A percentile compares a stretch with the other conserved stretches of the same genome.
Evolutionary conservation across 2,113 vertebrate genomes (phyloP).

Genomic region (Trogon melanurus): DNA sequence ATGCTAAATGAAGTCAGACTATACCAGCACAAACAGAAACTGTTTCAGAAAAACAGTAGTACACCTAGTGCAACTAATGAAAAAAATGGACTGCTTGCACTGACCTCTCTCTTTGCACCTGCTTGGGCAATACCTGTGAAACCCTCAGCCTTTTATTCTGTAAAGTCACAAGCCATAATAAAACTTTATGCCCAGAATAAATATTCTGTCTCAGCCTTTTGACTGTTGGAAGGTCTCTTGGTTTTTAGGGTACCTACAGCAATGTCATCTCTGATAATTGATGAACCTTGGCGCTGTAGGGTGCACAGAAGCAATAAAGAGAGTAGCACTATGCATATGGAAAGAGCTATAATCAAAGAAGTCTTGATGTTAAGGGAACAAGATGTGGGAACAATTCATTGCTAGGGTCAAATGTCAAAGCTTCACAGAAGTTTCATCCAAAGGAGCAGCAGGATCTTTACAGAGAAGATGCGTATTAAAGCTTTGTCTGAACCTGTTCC

Average conservation of each 20-base stretch:
- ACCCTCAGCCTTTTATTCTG: background rate
- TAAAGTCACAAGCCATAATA: background rate
- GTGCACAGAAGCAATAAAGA: background rate
- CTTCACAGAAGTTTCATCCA: background rate
- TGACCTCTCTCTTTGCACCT: background rate
- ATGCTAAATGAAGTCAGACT: background rate
- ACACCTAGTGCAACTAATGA: background rate
- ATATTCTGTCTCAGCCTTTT: background rate
- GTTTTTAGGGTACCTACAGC: background rate
- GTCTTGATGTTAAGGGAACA: background rate
- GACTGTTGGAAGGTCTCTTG: background rate
- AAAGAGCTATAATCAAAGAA: background rate
- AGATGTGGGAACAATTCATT: background rate
- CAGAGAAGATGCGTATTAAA: background rate
- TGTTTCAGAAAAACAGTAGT: background rate
- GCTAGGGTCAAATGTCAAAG: background rate
- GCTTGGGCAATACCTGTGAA: background rate
- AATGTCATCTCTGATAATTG: background rate
- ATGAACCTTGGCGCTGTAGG: fast-evolving
- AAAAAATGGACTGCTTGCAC: background rate
- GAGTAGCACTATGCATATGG: background rate
- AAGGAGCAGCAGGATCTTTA: background rate
- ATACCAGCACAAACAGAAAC: background rate
- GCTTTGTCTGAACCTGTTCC: background rate
- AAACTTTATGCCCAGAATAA: background rate